Conservation (phyloP, 2,797 vertebrate species). For the Delichon dasypus region DNA sequence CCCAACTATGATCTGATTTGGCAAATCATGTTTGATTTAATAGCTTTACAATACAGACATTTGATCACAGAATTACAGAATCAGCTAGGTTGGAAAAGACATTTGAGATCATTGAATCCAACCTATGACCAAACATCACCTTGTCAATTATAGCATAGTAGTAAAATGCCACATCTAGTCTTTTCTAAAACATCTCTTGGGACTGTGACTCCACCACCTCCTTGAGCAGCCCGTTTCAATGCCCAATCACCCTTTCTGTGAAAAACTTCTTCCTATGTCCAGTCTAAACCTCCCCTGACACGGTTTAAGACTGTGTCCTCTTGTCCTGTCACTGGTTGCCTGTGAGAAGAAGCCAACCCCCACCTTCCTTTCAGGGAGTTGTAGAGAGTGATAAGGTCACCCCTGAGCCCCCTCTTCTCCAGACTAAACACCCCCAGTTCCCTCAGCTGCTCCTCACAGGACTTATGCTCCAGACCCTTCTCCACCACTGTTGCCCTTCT, state of each 20-base stretch:
- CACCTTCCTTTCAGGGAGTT: neutral
- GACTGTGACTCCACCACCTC: neutral
- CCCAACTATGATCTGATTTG: neutral
- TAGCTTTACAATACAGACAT: neutral
- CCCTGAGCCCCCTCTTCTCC: neutral
- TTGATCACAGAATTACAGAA: neutral
- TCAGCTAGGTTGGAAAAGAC: neutral
- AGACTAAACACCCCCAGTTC: neutral
- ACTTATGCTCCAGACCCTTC: neutral
- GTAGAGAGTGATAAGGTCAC: neutral
- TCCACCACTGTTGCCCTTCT: neutral
- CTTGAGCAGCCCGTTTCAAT: no score
- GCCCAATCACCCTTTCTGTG: neutral
- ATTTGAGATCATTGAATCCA: neutral
- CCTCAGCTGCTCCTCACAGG: rapidly evolving
- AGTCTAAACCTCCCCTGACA: neutral
- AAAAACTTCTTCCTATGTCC: neutral
- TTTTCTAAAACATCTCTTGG: neutral
- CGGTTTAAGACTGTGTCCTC: neutral
- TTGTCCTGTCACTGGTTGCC: neutral
- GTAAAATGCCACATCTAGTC: neutral
- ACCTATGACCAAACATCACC: rapidly evolving
- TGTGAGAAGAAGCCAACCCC: rapidly evolving
- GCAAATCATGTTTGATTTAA: neutral
- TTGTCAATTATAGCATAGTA: no score